Percentiles rank a stretch among this genome's conserved stretches.
These are phyloP conservation scores for Nesoenas mayeri DNA, from an alignment of 2,113 vertebrate species.

Conservation along the genomic window DNA sequence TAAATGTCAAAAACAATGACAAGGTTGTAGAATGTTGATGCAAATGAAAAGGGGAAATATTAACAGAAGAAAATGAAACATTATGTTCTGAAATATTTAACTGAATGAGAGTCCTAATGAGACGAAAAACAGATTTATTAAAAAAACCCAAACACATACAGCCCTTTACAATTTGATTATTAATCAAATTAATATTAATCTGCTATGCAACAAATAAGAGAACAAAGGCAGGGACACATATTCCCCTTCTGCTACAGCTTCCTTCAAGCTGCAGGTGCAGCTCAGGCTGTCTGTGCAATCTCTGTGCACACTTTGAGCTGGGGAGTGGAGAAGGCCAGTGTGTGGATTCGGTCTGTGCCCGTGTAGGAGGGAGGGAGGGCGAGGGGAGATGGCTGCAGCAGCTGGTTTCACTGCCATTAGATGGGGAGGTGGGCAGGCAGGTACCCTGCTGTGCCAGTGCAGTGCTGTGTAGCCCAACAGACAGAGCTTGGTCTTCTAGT, in stretches of 20 bases:
- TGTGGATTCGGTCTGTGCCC: accelerated
- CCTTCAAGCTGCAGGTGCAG: neutral
- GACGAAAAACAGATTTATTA: neutral
- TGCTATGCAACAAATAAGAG: neutral
- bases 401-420: accelerated
- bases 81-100: conserved; percentile 20
- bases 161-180: neutral
- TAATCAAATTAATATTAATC: neutral
- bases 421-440: no score
- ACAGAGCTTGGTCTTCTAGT: neutral
- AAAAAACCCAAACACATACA: neutral
- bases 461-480: accelerated
- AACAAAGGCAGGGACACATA: neutral
- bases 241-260: neutral
- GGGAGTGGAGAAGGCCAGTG: neutral
- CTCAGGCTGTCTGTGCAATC: accelerated
- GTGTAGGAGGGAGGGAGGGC: accelerated
- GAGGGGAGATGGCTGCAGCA: neutral
- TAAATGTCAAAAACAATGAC: conserved; percentile 23
- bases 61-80: neutral
- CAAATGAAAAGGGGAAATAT: conserved; percentile 2
- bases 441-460: neutral
- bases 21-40: neutral
- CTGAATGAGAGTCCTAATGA: conserved; percentile 1
- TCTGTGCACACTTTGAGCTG: accelerated